Conservation (phyloP, 2,797 vertebrate species). For the Myripristis murdjan region DNA sequence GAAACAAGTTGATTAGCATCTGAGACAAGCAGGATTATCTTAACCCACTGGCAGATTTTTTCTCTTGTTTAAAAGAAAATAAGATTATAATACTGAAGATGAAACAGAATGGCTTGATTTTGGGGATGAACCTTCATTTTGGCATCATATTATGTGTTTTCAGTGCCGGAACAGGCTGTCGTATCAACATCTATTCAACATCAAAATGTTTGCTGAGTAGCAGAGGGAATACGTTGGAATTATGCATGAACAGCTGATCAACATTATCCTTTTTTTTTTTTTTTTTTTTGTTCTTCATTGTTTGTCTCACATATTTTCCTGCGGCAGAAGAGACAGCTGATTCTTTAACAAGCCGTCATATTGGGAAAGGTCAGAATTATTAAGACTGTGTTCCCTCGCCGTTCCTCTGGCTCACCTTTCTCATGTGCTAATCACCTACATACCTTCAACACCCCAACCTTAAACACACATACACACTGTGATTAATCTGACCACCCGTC, state of each 20-base stretch:
- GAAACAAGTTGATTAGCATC: too few relatives aligned
- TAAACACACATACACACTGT: slow-evolving; percentile 8
- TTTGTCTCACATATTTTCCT: slow-evolving; percentile 30
- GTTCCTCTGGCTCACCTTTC: slow-evolving; percentile 52
- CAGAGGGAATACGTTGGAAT: background rate
- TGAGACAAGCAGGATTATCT: too few relatives aligned
- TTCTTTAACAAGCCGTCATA: slow-evolving; percentile 47
- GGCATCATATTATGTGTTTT: background rate
- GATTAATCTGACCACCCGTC: slow-evolving; percentile 61
- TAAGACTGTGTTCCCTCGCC: slow-evolving; percentile 41
- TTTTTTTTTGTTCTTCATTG: background rate
- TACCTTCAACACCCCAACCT: slow-evolving; percentile 7
- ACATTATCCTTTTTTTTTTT: background rate
- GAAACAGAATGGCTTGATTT: too few relatives aligned
- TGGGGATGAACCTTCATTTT: background rate
- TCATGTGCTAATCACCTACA: slow-evolving; percentile 63
- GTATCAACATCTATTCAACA: slow-evolving; percentile 13
- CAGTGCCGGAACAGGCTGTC: background rate
- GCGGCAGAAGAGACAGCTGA: slow-evolving; percentile 33
- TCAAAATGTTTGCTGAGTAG: slow-evolving; percentile 2
- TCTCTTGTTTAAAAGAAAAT: too few relatives aligned
- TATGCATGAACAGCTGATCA: background rate
- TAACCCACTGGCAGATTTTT: too few relatives aligned
- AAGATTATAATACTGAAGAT: too few relatives aligned
- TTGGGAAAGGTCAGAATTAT: slow-evolving; percentile 69